phyloP scores from a whole-genome alignment of 2,797 vertebrate species.

The Scyliorhinus canicula region DNA sequence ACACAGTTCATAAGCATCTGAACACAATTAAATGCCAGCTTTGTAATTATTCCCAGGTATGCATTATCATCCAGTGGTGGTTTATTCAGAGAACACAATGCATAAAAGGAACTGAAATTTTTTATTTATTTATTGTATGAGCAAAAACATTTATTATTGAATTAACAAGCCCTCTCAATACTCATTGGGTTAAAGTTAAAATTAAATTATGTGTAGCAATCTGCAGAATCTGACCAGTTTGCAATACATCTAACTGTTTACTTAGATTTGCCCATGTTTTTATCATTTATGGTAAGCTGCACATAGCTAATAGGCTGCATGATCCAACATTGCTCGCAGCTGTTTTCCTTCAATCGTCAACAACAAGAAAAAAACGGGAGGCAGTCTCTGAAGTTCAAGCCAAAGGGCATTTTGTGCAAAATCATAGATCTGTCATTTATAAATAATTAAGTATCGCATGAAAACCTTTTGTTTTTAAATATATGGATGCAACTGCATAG shows the following conservation, averaged over 20 bases:
- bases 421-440: neutral
- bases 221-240: constrained; percentile 13
- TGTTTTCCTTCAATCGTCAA: constrained; percentile 31
- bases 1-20: neutral
- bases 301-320: constrained; percentile 6
- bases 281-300: constrained; percentile 28
- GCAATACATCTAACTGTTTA: neutral
- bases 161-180: neutral
- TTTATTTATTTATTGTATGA: neutral
- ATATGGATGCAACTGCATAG: neutral
- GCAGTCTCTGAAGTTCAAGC: neutral
- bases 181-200: neutral
- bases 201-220: neutral
- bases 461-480: neutral
- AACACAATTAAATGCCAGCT: neutral
- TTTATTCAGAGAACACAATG: neutral
- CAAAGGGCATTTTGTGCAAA: neutral
- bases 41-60: neutral
- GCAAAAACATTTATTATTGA: neutral
- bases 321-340: constrained; percentile 32
- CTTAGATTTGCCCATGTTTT: neutral
- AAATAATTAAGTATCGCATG: constrained; percentile 22
- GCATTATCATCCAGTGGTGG: too few species aligned
- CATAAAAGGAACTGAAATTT: neutral
- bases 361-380: neutral